A percentile compares a stretch with the other conserved stretches of the same genome.
Conservation (phyloP, 30 jellyfish, hydroid and myxozoan species). For the Cassiopea andromeda region DNA sequence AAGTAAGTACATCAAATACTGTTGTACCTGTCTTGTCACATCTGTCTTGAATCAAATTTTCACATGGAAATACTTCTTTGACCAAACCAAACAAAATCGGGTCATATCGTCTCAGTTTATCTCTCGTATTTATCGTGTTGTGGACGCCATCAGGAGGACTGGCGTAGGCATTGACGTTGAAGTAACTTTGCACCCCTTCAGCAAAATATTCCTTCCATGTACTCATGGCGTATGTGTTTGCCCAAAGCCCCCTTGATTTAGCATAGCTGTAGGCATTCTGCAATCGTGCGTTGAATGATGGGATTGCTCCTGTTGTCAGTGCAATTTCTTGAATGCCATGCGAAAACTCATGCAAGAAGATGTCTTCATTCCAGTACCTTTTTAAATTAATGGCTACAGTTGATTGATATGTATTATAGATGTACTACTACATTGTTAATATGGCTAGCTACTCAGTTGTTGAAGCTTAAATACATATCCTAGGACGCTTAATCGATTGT, state of each 20-base stretch:
- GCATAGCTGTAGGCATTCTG: conserved; percentile 76
- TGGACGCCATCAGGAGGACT: conserved; percentile 76
- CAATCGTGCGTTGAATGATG: conserved; percentile 65
- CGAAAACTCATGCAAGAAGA: conserved; percentile 80
- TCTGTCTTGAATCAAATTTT: conserved; percentile 62
- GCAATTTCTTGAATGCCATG: conserved; percentile 86
- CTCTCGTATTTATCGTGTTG: conserved; percentile 70
- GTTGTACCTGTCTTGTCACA: conserved; percentile 64
- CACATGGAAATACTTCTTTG: conserved; percentile 85
- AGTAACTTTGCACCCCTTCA: conserved; percentile 83
- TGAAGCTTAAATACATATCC: too few relatives aligned
- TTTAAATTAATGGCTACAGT: not conserved
- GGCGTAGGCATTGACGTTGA: conserved; percentile 71
- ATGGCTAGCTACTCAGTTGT: not conserved
- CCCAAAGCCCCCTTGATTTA: conserved; percentile 72
- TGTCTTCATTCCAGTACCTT: conserved; percentile 78
- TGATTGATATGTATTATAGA: not conserved
- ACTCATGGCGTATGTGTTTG: conserved; percentile 84
- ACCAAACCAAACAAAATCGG: conserved; percentile 67
- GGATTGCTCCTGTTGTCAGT: conserved; percentile 73
- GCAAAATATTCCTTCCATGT: conserved; percentile 83
- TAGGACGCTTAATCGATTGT: too few relatives aligned
- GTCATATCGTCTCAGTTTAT: conserved; percentile 59
- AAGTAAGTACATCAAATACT: not conserved
- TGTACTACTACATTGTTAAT: not conserved